phyloP scores from a whole-genome alignment of 2,797 vertebrate genomes.

The Clarias fuscus region DNA sequence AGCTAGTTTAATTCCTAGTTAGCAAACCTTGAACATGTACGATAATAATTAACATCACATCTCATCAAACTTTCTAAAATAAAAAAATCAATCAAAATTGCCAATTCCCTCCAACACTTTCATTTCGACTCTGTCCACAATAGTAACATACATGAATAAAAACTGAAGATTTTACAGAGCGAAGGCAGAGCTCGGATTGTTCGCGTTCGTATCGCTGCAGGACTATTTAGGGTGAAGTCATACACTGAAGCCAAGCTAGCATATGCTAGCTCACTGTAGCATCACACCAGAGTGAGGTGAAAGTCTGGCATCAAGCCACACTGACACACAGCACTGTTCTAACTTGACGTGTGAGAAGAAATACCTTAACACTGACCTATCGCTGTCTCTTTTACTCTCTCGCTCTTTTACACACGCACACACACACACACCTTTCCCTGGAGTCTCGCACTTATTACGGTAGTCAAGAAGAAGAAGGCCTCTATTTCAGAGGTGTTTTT shows the following conservation, averaged over 20 bases:
- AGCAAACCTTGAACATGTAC: not conserved
- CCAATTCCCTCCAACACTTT: not conserved
- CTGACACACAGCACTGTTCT: not conserved
- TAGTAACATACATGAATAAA: not conserved
- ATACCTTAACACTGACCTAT: slow-evolving; percentile 7
- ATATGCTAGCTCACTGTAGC: not conserved
- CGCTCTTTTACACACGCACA: slow-evolving; percentile 3
- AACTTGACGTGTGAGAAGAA: slow-evolving; percentile 9
- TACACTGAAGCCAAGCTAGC: not conserved
- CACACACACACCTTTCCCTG: slow-evolving; percentile 54
- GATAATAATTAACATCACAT: not conserved
- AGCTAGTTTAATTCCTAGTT: not conserved
- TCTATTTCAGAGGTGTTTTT: slow-evolving; percentile 75
- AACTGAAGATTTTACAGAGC: not conserved
- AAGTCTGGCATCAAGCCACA: not conserved
- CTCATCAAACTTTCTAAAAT: not conserved
- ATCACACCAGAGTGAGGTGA: not conserved
- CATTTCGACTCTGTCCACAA: not conserved
- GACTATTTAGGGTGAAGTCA: not conserved
- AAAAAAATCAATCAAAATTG: not conserved
- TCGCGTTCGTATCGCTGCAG: not conserved
- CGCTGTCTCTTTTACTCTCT: slow-evolving; percentile 11
- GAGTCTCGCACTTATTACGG: slow-evolving; percentile 77
- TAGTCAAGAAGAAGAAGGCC: slow-evolving; percentile 67
- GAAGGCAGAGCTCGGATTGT: not conserved